Evolutionary conservation across 2,113 vertebrate species (phyloP).

Genomic region (Otus sunia): DNA sequence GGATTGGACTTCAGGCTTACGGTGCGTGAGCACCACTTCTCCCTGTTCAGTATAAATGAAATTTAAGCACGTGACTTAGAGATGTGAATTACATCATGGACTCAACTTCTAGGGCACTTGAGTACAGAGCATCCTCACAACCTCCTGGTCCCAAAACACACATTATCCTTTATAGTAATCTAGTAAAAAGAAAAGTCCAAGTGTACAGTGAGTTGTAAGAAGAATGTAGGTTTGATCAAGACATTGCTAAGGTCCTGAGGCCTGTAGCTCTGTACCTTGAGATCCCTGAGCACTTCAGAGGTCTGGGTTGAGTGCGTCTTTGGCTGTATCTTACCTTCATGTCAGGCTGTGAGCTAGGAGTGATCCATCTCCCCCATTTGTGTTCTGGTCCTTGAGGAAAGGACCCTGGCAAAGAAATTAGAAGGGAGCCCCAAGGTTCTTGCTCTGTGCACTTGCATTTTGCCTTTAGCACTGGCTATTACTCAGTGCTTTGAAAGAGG

Average conservation of each 20-base stretch:
- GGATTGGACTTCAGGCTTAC: background rate
- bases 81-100: background rate
- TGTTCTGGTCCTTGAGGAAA: background rate
- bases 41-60: background rate
- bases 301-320: background rate
- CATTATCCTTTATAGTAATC: background rate
- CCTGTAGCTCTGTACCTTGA: background rate
- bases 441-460: background rate
- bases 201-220: background rate
- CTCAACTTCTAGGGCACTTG: background rate
- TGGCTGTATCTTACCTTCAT: background rate
- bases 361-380: background rate
- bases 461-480: background rate
- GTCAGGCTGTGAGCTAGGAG: background rate
- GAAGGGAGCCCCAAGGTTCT: background rate
- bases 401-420: background rate
- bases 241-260: background rate
- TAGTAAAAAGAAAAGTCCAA: background rate
- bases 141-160: background rate
- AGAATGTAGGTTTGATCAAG: background rate
- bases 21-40: background rate
- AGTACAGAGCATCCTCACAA: background rate
- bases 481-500: background rate
- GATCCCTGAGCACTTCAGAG: background rate
- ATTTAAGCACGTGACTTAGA: rapidly evolving